Percentiles rank a stretch among this genome's conserved stretches.
phyloP scores from a whole-genome alignment of 2,113 vertebrate genomes.

The Ophiodon elongatus region DNA sequence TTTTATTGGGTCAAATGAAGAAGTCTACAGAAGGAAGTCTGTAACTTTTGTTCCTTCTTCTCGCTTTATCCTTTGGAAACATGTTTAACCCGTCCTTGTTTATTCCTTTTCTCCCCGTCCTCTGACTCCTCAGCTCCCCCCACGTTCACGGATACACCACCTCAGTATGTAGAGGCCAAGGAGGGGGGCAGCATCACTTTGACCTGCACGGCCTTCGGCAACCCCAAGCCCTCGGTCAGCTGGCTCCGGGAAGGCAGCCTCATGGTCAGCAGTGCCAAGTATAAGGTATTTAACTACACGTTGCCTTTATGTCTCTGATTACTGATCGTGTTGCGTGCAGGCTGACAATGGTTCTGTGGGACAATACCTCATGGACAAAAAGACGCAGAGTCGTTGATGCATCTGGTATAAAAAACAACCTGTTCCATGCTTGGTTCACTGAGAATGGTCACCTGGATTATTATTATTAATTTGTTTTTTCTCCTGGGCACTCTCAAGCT shows the following conservation, averaged over 20 bases:
- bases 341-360: background rate
- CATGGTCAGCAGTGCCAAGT: slow-evolving; percentile 90
- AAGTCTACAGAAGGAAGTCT: background rate
- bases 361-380: background rate
- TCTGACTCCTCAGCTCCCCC: slow-evolving; percentile 89
- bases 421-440: background rate
- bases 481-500: background rate
- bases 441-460: background rate
- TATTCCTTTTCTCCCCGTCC: background rate
- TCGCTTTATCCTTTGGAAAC: background rate
- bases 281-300: slow-evolving; percentile 84
- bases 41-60: background rate
- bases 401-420: background rate
- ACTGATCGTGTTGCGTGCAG: background rate
- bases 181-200: slow-evolving; percentile 93
- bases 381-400: background rate
- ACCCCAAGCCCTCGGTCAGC: slow-evolving; percentile 96
- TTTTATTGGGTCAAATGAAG: background rate
- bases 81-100: background rate
- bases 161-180: slow-evolving; percentile 97
- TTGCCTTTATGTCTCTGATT: background rate
- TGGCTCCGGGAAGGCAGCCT: slow-evolving; percentile 93
- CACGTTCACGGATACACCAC: slow-evolving; percentile 95
- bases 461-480: too few relatives aligned
- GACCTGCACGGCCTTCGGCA: slow-evolving; percentile 96